Percentiles rank a stretch among this genome's conserved stretches.
Evolutionary conservation across 2,797 vertebrate species (phyloP).

Genomic region (Aulostomus chinensis): DNA sequence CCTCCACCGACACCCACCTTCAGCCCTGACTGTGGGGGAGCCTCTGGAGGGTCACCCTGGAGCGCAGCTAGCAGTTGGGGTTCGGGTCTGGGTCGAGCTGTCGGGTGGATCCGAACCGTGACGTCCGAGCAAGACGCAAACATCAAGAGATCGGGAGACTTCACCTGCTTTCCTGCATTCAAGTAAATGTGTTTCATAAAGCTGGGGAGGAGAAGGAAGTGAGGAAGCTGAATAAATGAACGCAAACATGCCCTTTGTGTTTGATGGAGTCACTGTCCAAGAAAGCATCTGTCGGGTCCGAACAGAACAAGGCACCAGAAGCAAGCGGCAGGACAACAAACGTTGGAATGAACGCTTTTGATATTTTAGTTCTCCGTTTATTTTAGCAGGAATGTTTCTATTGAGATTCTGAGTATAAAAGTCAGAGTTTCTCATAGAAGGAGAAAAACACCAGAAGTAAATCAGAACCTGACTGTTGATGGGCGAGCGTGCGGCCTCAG

Average conservation of each 20-base stretch:
- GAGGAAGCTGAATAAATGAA: slow-evolving; percentile 5
- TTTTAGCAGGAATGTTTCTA: too few relatives aligned
- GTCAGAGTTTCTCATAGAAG: too few relatives aligned
- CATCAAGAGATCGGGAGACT: not conserved
- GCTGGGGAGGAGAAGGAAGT: not conserved
- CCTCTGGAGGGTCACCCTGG: not conserved
- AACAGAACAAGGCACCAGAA: too few relatives aligned
- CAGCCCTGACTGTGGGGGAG: slow-evolving; percentile 4
- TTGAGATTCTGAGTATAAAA: too few relatives aligned
- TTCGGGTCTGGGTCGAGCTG: slow-evolving; percentile 24
- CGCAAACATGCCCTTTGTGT: not conserved
- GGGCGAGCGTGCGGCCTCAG: too few relatives aligned
- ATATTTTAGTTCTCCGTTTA: too few relatives aligned
- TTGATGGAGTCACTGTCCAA: not conserved
- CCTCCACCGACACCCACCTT: slow-evolving; percentile 42
- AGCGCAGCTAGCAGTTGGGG: slow-evolving; percentile 22
- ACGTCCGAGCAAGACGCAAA: not conserved
- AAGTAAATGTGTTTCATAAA: not conserved
- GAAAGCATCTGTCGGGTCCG: not conserved
- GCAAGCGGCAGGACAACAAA: too few relatives aligned
- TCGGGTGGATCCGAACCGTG: slow-evolving; percentile 35
- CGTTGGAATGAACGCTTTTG: too few relatives aligned
- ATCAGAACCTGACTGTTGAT: too few relatives aligned
- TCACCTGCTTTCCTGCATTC: not conserved
- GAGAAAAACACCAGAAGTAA: too few relatives aligned